Percentiles rank a stretch among this genome's conserved stretches.
These are phyloP conservation scores for Thumatha senex DNA, from an alignment of 2,888 invertebrate genomes.

Conservation along the genomic window DNA sequence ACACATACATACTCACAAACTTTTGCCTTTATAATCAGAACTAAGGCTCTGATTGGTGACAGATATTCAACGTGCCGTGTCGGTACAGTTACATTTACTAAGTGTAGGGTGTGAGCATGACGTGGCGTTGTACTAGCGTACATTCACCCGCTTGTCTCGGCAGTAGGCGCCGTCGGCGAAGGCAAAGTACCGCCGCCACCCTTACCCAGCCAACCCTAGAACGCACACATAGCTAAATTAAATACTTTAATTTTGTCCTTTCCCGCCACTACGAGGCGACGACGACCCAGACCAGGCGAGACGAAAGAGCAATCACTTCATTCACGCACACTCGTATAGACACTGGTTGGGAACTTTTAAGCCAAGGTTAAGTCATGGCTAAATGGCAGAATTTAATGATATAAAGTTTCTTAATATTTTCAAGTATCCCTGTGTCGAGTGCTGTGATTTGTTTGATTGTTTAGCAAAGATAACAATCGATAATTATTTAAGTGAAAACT, in stretches of 20 bases:
- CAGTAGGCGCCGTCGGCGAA: slow-evolving; percentile 35
- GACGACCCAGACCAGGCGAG: slow-evolving; percentile 34
- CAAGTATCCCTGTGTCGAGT: no score
- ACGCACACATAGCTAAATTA: slow-evolving; percentile 38
- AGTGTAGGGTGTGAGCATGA: slow-evolving; percentile 30
- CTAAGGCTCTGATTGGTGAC: no score
- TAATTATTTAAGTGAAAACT: no score
- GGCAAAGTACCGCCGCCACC: slow-evolving; percentile 30
- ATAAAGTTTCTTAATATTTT: no score
- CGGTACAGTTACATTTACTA: slow-evolving; percentile 23
- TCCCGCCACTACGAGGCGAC: slow-evolving; percentile 41
- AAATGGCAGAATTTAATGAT: no score
- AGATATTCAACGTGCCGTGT: background rate
- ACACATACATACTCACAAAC: no score
- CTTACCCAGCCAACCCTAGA: slow-evolving; percentile 51
- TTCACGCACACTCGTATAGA: background rate
- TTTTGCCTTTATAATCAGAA: no score
- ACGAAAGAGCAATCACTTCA: slow-evolving; percentile 40
- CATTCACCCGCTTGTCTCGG: slow-evolving; percentile 48
- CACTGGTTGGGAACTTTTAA: background rate
- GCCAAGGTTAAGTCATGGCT: no score
- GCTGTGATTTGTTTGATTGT: no score
- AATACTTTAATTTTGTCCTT: slow-evolving; percentile 58
- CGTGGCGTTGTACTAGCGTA: slow-evolving; percentile 30
- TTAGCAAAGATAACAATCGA: no score